phyloP scores from a whole-genome alignment of 2,797 vertebrate species.

The Cuculus canorus region DNA sequence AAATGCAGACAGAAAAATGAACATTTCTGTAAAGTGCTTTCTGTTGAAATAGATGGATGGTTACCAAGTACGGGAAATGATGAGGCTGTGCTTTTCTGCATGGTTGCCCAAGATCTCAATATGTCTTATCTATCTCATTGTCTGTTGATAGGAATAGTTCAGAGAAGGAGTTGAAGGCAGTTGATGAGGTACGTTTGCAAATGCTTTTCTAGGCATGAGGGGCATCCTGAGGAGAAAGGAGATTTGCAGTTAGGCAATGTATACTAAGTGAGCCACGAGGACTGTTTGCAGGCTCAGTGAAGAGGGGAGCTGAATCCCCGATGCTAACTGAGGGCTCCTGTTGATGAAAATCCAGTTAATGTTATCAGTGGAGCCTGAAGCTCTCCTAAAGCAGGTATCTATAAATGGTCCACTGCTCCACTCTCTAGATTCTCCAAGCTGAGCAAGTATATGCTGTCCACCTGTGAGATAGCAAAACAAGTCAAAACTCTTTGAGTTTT shows the following conservation, averaged over 20 bases:
- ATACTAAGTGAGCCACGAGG: neutral
- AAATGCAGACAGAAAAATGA: conserved; percentile 29
- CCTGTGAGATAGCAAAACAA: neutral
- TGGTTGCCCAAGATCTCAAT: accelerated
- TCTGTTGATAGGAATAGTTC: neutral
- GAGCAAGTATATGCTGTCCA: neutral
- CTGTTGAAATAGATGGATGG: neutral
- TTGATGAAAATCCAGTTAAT: neutral
- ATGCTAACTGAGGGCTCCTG: neutral
- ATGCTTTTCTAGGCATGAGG: neutral
- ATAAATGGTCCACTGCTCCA: neutral
- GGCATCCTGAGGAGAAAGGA: neutral
- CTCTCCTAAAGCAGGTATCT: neutral
- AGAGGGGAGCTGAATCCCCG: neutral
- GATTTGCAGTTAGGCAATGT: neutral
- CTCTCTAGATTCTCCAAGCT: accelerated
- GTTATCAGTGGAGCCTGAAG: neutral
- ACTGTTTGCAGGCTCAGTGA: neutral
- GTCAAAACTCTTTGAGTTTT: neutral
- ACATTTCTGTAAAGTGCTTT: neutral
- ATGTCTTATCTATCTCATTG: neutral
- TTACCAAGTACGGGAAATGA: neutral
- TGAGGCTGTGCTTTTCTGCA: neutral
- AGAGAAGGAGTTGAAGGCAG: neutral
- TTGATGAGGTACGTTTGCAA: neutral